phyloP scores from a whole-genome alignment of 2,113 vertebrate species.

The Taurulus bubalis region DNA sequence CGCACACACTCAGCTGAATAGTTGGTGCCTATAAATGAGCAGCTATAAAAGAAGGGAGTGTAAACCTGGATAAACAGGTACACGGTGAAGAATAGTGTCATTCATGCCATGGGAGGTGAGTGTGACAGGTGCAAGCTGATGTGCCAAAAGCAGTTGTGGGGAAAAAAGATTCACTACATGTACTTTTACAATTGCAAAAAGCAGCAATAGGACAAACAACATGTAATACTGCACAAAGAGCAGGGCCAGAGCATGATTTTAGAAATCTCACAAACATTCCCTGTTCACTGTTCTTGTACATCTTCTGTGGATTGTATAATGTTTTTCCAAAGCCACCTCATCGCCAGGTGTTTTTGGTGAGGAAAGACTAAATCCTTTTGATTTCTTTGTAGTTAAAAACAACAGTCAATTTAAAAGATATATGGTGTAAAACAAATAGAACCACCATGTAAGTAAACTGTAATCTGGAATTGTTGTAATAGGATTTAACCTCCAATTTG shows the following conservation, averaged over 20 bases:
- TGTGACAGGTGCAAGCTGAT: constrained; percentile 8
- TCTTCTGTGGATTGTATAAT: not conserved
- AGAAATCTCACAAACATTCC: not conserved
- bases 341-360: not conserved
- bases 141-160: not conserved
- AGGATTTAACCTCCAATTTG: not conserved
- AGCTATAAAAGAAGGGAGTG: constrained; percentile 13
- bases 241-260: not conserved
- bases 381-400: not conserved
- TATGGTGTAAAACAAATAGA: too few relatives aligned
- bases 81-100: constrained; percentile 7
- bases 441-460: too few relatives aligned
- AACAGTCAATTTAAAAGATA: not conserved
- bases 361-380: not conserved
- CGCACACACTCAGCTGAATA: not conserved
- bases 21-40: constrained; percentile 10
- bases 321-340: not conserved
- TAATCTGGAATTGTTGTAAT: not conserved
- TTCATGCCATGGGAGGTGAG: not conserved
- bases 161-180: not conserved
- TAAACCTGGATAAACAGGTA: constrained; percentile 42
- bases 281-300: not conserved
- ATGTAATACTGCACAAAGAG: not conserved
- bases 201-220: not conserved
- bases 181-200: not conserved